Evolutionary conservation across 2,888 invertebrate species (phyloP), one percentile per base, ranked within the genome.

Genomic region (Drosophila longiperda): DNA sequence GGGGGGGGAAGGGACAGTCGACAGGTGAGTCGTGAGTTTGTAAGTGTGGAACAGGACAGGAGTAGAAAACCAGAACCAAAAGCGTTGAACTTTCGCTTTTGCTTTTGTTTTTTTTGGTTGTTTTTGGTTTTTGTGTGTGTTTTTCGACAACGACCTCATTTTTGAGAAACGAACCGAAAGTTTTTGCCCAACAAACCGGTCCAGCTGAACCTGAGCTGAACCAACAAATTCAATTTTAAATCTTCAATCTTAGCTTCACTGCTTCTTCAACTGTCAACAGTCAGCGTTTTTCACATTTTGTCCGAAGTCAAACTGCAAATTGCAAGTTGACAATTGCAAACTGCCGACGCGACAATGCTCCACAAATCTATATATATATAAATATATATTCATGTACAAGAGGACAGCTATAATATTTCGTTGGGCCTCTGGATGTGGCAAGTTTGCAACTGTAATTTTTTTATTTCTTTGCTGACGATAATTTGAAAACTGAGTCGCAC

Each of bases 101-200:
- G 45, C 12, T 23, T 23, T 2, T 26, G 1, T 40, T 45, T 20
- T 20, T n/a, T 36, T 26, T 5, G 29, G 5, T 85, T 85, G 45
- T 26, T 45, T 23, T 15, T 45, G 20, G 20, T 45, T 40, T 36
- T 36, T 2, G 26, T 26, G 26, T 40, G 20, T 45, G 12, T n/a
- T 36, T 80, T 78, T 80, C 68, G 77, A 70, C 69, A 78, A 49
- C 75, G 84, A 85, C 84, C 84, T 81, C 82, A 86, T 75, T 85
- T 77, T 54, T 26, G 26, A 29, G 68, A 70, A 59, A 49, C 50
- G 63, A 50, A 69, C 70, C 66, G 80, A 85, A 85, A 87, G 81
- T 82, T 82, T 69, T 48, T 53, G 15, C 34, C 50, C 61, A 62
- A 23, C 17, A 53, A 79, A 79, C 79, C 79, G 79, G 79, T 79